Evolutionary conservation across 2,888 invertebrate genomes (phyloP).

Genomic region (Julus scanicus): DNA sequence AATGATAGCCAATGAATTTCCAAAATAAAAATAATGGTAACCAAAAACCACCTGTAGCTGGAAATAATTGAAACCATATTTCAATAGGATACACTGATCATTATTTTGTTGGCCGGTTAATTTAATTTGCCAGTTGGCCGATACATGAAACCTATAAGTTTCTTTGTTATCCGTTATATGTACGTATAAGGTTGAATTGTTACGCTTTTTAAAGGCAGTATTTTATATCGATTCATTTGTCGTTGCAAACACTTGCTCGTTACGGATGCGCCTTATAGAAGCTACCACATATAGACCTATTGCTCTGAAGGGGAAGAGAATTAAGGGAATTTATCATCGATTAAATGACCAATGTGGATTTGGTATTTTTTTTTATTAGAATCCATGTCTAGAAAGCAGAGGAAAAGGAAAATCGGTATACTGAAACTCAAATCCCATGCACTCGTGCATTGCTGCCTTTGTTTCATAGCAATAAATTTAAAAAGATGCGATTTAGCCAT

Average conservation of each 20-base stretch:
- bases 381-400: not conserved
- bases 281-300: not conserved
- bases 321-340: conserved; percentile 3
- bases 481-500: not conserved
- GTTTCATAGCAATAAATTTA: not conserved
- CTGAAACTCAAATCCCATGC: not conserved
- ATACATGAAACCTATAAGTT: not conserved
- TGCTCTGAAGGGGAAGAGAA: not conserved
- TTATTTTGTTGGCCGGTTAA: not conserved
- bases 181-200: not conserved
- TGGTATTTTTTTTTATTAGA: conserved; percentile 8
- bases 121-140: not conserved
- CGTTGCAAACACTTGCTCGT: not conserved
- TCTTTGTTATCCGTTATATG: not conserved
- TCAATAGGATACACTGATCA: not conserved
- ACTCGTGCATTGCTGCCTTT: not conserved
- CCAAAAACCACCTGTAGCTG: not conserved
- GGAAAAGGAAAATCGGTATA: not conserved
- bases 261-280: not conserved
- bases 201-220: not conserved
- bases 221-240: not conserved
- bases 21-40: not conserved
- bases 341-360: conserved; percentile 19
- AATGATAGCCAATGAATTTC: not conserved
- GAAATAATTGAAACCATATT: not conserved